These are phyloP conservation scores for Hydrotaea diabolus DNA, from an alignment of 2,888 invertebrate species.

Conservation along the genomic window DNA sequence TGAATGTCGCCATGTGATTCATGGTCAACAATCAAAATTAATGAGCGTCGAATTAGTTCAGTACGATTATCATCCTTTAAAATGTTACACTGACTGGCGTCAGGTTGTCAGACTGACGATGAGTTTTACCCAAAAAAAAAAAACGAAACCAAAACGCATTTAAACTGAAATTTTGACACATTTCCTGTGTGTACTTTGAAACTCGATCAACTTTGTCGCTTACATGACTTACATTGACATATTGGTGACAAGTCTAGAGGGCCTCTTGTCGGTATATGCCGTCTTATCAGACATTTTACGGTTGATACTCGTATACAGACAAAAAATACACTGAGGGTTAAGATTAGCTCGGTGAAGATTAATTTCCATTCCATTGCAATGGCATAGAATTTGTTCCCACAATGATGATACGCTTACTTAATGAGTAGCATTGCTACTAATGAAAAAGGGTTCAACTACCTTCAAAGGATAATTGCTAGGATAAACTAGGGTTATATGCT, in stretches of 20 bases:
- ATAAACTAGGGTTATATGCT: too few species aligned
- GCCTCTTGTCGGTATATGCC: background rate
- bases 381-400: too few species aligned
- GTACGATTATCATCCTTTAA: constrained; percentile 1
- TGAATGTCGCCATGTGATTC: background rate
- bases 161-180: background rate
- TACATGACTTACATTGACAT: constrained; percentile 51
- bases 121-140: background rate
- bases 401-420: too few species aligned
- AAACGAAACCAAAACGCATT: background rate
- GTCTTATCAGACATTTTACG: constrained; percentile 57
- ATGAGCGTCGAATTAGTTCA: constrained; percentile 49
- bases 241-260: constrained; percentile 52
- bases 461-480: too few species aligned
- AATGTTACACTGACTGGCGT: constrained; percentile 19
- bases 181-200: background rate
- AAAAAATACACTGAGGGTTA: too few species aligned
- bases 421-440: too few species aligned
- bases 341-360: too few species aligned
- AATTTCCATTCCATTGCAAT: too few species aligned
- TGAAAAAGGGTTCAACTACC: too few species aligned
- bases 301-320: background rate
- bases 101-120: background rate
- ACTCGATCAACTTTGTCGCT: constrained; percentile 2
- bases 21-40: constrained; percentile 53